These are phyloP conservation scores for Melanotaenia trifasciata DNA, from an alignment of 2,797 vertebrate species.

Conservation along the genomic window DNA sequence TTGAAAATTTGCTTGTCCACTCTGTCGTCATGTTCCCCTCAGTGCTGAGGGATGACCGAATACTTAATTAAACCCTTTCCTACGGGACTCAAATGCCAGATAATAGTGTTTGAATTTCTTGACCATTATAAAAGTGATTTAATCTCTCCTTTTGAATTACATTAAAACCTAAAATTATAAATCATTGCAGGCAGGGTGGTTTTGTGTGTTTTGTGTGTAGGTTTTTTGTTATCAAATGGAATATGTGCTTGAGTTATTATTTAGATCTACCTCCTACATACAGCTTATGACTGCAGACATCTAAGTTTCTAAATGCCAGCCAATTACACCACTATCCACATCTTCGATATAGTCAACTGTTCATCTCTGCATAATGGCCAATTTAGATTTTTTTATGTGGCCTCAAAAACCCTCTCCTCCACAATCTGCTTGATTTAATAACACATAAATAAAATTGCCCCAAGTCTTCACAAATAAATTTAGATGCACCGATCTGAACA, in stretches of 20 bases:
- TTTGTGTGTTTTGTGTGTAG: background rate
- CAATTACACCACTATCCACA: background rate
- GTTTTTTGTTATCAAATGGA: background rate
- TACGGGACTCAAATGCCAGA: background rate
- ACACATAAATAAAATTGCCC: background rate
- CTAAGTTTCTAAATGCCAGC: background rate
- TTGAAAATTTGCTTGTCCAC: background rate
- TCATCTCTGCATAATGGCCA: background rate
- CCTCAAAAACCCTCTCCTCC: background rate
- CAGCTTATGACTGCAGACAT: background rate
- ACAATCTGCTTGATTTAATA: background rate
- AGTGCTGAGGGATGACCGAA: background rate
- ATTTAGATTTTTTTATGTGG: background rate
- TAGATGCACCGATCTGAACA: background rate
- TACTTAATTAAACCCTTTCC: background rate
- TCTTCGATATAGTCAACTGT: background rate
- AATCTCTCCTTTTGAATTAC: background rate
- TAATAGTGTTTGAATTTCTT: background rate
- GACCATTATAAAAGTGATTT: background rate
- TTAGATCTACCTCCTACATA: background rate
- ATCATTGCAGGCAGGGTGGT: background rate
- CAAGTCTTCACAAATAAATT: background rate
- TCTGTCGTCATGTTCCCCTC: background rate
- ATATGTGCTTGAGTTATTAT: background rate
- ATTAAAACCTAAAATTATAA: background rate